Percentiles rank a stretch among this genome's conserved stretches.
phyloP scores from a whole-genome alignment of 2,888 invertebrate genomes.

The Leptopilina myrica region DNA sequence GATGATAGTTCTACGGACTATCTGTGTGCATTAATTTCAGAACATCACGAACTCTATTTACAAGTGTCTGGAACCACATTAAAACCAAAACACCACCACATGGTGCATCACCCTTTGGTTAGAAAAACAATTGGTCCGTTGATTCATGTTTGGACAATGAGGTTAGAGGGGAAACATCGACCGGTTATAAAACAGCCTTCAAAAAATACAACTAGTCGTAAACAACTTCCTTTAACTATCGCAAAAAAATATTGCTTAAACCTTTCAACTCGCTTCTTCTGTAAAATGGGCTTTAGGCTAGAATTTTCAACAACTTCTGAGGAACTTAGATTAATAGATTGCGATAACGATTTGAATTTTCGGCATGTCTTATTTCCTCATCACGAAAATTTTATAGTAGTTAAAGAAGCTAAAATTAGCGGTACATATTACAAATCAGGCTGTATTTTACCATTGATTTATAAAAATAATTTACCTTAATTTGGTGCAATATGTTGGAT shows the following conservation, averaged over 20 bases:
- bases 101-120: constrained; percentile 46
- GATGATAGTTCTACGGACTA: too few species aligned
- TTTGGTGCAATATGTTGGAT: constrained; percentile 39
- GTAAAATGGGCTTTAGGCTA: too few species aligned
- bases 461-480: constrained; percentile 17
- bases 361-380: constrained; percentile 39
- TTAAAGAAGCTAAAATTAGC: constrained; percentile 34
- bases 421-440: constrained; percentile 27
- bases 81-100: constrained; percentile 45
- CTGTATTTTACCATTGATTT: constrained; percentile 17
- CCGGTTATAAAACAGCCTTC: constrained; percentile 45
- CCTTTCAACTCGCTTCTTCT: too few species aligned
- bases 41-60: constrained; percentile 48
- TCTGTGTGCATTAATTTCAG: too few species aligned
- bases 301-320: constrained; percentile 29
- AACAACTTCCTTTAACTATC: constrained; percentile 42
- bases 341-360: constrained; percentile 43
- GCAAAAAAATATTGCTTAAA: constrained; percentile 39
- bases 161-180: constrained; percentile 54
- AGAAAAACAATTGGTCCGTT: constrained; percentile 47
- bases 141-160: constrained; percentile 49
- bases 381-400: constrained; percentile 26
- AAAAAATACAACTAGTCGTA: constrained; percentile 41
- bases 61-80: constrained; percentile 45
- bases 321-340: constrained; percentile 24